These are phyloP conservation scores for Pyrgus malvae DNA, from an alignment of 2,888 invertebrate species.

Conservation along the genomic window DNA sequence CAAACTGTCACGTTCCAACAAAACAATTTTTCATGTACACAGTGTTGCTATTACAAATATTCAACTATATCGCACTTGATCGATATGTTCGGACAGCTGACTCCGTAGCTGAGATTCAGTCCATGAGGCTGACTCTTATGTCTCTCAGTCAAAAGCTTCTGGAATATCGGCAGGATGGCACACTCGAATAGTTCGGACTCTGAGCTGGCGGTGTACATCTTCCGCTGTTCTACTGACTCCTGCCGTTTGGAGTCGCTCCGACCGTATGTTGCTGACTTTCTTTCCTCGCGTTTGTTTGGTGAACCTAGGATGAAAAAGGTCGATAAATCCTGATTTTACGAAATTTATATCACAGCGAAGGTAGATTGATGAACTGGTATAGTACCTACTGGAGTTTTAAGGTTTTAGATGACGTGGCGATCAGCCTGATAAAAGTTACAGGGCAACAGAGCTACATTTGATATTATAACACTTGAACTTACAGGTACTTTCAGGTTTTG, in stretches of 20 bases:
- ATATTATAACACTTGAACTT: no score
- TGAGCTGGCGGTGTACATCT: slow-evolving; percentile 89
- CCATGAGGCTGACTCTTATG: slow-evolving; percentile 86
- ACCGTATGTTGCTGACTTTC: slow-evolving; percentile 75
- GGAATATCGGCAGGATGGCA: slow-evolving; percentile 94
- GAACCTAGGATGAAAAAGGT: slow-evolving; percentile 49
- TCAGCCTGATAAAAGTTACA: no score
- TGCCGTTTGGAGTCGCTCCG: slow-evolving; percentile 71
- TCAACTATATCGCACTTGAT: slow-evolving; percentile 98
- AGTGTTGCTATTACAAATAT: slow-evolving; percentile 87
- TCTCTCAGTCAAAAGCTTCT: slow-evolving; percentile 92
- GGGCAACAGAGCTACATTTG: no score
- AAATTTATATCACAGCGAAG: no score
- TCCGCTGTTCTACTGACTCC: slow-evolving; percentile 64
- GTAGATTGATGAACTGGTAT: no score
- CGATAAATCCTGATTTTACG: neutral
- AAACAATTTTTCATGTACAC: no score
- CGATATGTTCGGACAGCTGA: slow-evolving; percentile 96
- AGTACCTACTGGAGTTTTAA: no score
- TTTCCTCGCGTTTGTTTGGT: slow-evolving; percentile 66
- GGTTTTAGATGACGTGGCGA: no score
- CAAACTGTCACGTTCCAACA: no score
- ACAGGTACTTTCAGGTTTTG: no score
- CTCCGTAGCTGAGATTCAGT: slow-evolving; percentile 87
- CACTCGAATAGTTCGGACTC: slow-evolving; percentile 92